Conservation (phyloP, 2,113 vertebrate genomes). For the Stegostoma tigrinum region DNA sequence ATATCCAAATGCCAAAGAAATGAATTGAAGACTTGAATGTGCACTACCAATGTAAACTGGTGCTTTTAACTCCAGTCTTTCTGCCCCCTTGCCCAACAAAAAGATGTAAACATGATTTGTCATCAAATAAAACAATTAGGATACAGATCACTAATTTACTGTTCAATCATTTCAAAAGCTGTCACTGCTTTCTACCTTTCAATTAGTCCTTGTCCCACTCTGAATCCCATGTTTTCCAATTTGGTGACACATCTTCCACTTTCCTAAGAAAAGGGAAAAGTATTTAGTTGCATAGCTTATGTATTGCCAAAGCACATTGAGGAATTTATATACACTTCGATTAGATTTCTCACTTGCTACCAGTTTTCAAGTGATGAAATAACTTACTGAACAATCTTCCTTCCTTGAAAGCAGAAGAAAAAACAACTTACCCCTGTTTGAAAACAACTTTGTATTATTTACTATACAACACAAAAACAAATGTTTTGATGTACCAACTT, state of each 20-base stretch:
- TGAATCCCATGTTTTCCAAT: constrained; percentile 86
- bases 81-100: background rate
- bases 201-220: constrained; percentile 85
- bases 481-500: background rate
- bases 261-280: constrained; percentile 62
- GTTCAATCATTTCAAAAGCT: background rate
- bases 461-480: background rate
- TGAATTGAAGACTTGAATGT: background rate
- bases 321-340: background rate
- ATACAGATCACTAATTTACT: background rate
- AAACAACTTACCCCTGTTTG: background rate
- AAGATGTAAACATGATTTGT: background rate
- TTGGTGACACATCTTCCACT: constrained; percentile 81
- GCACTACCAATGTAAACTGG: background rate
- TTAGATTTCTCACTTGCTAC: background rate
- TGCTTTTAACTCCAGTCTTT: background rate
- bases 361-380: background rate
- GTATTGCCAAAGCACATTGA: background rate
- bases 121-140: background rate
- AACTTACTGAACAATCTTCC: background rate
- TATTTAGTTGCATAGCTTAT: background rate
- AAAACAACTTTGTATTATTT: background rate
- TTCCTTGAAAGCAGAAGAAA: background rate
- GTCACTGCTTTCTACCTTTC: constrained; percentile 68
- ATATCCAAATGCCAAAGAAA: background rate